Conservation (phyloP, 2,113 vertebrate species). For the Enhydra lutris region DNA sequence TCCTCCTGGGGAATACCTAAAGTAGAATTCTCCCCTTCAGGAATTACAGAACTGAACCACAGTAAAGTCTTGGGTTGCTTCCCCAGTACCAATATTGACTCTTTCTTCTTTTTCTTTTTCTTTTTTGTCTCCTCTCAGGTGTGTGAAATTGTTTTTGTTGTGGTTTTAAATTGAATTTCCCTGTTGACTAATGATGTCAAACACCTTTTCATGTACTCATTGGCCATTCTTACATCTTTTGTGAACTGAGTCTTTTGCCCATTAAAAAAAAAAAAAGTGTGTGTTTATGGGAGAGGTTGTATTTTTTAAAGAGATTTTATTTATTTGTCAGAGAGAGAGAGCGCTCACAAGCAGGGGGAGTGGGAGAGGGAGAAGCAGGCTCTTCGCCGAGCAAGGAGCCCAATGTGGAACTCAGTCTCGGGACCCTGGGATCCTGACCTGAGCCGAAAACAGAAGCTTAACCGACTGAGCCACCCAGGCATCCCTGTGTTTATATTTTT, state of each 20-base stretch:
- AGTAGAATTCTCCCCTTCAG: neutral
- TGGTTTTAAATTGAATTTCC: neutral
- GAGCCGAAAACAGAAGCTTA: too few relatives aligned
- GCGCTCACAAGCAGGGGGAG: too few relatives aligned
- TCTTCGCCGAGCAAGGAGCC: too few relatives aligned
- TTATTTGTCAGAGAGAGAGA: too few relatives aligned
- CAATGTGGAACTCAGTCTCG: too few relatives aligned
- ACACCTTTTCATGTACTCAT: neutral
- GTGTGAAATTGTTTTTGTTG: neutral
- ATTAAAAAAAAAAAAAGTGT: neutral
- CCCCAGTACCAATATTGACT: neutral
- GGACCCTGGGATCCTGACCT: too few relatives aligned
- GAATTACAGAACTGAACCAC: rapidly evolving
- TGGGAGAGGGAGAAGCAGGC: too few relatives aligned
- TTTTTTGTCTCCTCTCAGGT: neutral
- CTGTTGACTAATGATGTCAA: neutral
- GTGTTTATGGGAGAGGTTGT: too few relatives aligned
- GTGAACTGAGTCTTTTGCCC: neutral
- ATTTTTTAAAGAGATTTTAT: too few relatives aligned
- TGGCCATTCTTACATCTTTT: neutral
- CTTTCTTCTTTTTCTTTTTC: too few relatives aligned
- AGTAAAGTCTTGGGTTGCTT: rapidly evolving
- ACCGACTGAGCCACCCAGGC: too few relatives aligned
- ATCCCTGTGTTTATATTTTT: neutral
- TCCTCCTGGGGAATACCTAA: neutral